phyloP scores from a whole-genome alignment of 2,113 vertebrate genomes.

The Ovibos moschatus region DNA sequence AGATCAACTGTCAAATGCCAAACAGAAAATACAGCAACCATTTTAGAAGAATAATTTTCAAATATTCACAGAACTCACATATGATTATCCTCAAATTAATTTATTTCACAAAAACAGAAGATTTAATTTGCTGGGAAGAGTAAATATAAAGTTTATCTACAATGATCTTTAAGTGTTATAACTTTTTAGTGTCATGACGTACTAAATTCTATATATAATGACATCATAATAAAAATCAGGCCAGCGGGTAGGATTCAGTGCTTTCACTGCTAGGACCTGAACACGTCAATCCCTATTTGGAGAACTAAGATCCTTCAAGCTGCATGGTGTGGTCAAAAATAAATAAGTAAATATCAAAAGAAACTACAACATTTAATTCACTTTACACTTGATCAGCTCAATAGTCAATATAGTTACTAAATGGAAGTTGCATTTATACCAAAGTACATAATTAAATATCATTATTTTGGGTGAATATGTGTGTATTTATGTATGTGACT shows the following conservation, averaged over 20 bases:
- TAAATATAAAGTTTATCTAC: background rate
- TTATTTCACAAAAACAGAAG: background rate
- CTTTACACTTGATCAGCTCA: background rate
- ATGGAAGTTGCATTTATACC: background rate
- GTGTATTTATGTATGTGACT: background rate
- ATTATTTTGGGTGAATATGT: background rate
- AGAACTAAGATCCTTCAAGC: background rate
- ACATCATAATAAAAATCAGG: background rate
- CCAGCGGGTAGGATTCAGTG: background rate
- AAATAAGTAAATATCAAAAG: background rate
- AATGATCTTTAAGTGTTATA: background rate
- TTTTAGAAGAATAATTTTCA: background rate
- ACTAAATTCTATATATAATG: background rate
- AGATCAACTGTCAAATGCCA: background rate
- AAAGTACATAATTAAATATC: background rate
- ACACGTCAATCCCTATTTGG: background rate
- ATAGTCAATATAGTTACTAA: background rate
- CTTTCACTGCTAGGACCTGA: background rate
- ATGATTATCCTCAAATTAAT: background rate
- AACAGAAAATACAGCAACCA: background rate
- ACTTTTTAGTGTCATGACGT: background rate
- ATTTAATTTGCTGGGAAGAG: background rate
- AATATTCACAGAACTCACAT: background rate
- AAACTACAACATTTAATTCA: background rate
- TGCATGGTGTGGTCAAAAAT: background rate